Evolutionary conservation across 2,113 vertebrate genomes (phyloP).

Genomic region (Pelvicachromis taeniatus): DNA sequence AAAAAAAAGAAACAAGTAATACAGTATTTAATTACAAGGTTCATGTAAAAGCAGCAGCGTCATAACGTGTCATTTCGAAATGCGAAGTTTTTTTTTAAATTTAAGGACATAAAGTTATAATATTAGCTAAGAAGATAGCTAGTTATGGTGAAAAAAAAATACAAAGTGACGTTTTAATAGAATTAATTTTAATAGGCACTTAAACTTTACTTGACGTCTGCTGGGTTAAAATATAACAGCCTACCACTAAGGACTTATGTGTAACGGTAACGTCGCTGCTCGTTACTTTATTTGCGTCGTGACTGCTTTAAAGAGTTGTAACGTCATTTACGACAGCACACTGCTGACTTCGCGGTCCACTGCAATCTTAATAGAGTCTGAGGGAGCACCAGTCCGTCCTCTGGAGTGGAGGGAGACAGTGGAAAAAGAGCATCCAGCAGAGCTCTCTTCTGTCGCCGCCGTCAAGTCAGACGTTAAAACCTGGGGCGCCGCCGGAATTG

Average conservation of each 20-base stretch:
- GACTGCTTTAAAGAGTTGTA: not conserved
- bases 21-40: not conserved
- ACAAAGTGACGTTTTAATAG: not conserved
- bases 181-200: not conserved
- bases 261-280: not conserved
- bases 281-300: not conserved
- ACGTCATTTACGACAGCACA: slow-evolving; percentile 5
- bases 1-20: not conserved
- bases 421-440: not conserved
- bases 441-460: not conserved
- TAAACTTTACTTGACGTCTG: not conserved
- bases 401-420: not conserved
- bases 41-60: too few relatives aligned
- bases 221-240: too few relatives aligned
- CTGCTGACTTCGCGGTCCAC: slow-evolving; percentile 44
- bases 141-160: not conserved
- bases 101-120: not conserved
- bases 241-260: not conserved
- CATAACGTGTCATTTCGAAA: too few relatives aligned
- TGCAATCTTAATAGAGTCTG: slow-evolving; percentile 1
- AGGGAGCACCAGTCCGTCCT: not conserved
- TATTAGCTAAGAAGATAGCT: not conserved
- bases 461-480: not conserved
- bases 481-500: not conserved
- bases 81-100: not conserved